Evolutionary conservation across 2,888 invertebrate genomes (phyloP).

Genomic region (Thymelicus acteon): DNA sequence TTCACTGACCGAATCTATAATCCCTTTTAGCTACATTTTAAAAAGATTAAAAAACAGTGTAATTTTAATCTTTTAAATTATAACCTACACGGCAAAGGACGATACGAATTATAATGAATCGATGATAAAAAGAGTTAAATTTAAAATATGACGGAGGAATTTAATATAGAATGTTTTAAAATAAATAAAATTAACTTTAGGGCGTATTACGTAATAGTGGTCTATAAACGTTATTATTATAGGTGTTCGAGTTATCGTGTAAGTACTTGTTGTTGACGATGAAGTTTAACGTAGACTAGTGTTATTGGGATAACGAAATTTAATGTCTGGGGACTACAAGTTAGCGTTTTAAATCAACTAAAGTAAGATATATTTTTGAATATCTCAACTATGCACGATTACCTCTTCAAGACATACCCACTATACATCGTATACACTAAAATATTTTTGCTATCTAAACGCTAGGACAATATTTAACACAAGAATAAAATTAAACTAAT

Average conservation of each 20-base stretch:
- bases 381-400: conserved; percentile 18
- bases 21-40: no score
- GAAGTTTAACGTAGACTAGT: conserved; percentile 49
- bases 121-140: conserved; percentile 11
- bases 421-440: conserved; percentile 1
- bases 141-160: conserved; percentile 13
- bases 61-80: neutral
- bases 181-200: conserved; percentile 18
- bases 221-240: conserved; percentile 66
- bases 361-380: conserved; percentile 26
- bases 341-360: conserved; percentile 15
- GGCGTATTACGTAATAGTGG: conserved; percentile 34
- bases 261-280: conserved; percentile 64
- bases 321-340: neutral
- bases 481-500: neutral
- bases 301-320: conserved; percentile 9
- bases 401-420: conserved; percentile 21
- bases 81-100: neutral
- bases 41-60: no score
- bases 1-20: no score
- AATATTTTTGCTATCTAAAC: conserved; percentile 31
- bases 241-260: conserved; percentile 57
- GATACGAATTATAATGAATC: conserved; percentile 29
- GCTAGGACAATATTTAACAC: conserved; percentile 5
- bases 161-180: conserved; percentile 39